Percentiles rank a stretch among this genome's conserved stretches.
Evolutionary conservation across 2,888 invertebrate species (phyloP).

Genomic region (Electrophaes corylata): DNA sequence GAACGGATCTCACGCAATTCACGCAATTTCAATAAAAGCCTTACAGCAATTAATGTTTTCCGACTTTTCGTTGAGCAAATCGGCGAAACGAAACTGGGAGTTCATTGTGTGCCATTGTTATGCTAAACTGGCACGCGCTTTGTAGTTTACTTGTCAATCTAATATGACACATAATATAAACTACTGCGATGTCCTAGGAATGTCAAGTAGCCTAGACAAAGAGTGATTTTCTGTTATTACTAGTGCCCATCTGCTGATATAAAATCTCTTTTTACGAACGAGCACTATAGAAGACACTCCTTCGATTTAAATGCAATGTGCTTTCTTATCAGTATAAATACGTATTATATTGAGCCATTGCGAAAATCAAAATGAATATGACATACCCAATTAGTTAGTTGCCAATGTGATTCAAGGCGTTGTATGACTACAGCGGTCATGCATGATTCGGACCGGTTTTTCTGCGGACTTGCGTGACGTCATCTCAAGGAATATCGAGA

Average conservation of each 20-base stretch:
- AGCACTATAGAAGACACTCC: background rate
- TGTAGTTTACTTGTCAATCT: constrained; percentile 57
- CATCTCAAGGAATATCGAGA: constrained; percentile 54
- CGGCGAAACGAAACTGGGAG: constrained; percentile 49
- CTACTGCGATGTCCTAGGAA: constrained; percentile 48
- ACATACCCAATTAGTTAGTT: constrained; percentile 48
- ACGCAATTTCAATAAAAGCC: constrained; percentile 32
- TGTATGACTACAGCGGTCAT: constrained; percentile 71
- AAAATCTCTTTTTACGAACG: background rate
- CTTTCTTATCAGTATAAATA: constrained; percentile 16
- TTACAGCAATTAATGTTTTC: constrained; percentile 44
- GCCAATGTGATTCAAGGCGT: constrained; percentile 66
- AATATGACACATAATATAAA: constrained; percentile 60
- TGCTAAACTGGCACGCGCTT: constrained; percentile 62
- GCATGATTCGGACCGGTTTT: constrained; percentile 76
- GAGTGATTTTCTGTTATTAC: constrained; percentile 36
- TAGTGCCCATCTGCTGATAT: background rate
- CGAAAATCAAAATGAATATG: constrained; percentile 42
- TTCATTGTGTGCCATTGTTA: constrained; percentile 65
- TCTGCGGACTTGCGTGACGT: constrained; percentile 68
- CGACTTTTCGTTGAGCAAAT: constrained; percentile 46
- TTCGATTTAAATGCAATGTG: constrained; percentile 3
- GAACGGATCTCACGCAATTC: background rate
- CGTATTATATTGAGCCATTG: constrained; percentile 25
- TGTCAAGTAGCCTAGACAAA: constrained; percentile 44